These are phyloP conservation scores for Achatina immaculata DNA, from an alignment of 1,140 invertebrate species.

Conservation along the genomic window DNA sequence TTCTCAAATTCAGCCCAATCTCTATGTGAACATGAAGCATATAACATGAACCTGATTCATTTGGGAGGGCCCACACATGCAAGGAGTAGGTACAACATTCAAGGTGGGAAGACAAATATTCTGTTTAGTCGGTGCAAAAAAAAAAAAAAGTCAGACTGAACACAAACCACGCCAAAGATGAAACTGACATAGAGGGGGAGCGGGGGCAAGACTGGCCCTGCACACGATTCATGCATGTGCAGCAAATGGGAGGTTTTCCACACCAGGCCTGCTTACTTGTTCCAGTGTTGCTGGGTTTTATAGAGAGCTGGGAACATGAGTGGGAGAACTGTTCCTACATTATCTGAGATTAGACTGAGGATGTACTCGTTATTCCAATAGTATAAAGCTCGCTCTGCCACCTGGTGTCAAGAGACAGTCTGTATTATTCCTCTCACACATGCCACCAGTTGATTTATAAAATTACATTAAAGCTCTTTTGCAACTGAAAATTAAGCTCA, in stretches of 20 bases:
- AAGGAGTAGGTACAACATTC: too few species aligned
- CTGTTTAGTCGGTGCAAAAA: too few species aligned
- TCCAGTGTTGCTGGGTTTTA: constrained; percentile 98
- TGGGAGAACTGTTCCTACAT: constrained; percentile 68
- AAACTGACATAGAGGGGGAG: too few species aligned
- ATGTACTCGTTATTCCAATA: constrained; percentile 76
- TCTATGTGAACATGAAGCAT: too few species aligned
- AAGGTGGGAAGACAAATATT: too few species aligned
- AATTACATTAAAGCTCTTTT: not conserved
- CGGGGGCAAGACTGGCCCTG: too few species aligned
- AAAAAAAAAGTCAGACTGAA: too few species aligned
- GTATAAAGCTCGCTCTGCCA: constrained; percentile 74
- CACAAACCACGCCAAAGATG: too few species aligned
- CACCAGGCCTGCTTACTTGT: constrained; percentile 79
- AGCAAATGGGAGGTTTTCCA: not conserved
- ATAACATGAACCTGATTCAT: too few species aligned
- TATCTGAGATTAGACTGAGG: constrained; percentile 73
- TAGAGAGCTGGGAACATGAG: constrained; percentile 97
- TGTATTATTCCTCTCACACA: not conserved
- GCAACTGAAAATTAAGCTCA: not conserved
- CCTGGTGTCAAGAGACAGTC: constrained; percentile 59
- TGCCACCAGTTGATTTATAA: too few species aligned
- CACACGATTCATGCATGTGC: not conserved
- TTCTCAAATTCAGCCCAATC: too few species aligned
- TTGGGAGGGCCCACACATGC: too few species aligned